These are phyloP conservation scores for Eumaeus atala DNA, from an alignment of 1,140 invertebrate species.

Conservation along the genomic window DNA sequence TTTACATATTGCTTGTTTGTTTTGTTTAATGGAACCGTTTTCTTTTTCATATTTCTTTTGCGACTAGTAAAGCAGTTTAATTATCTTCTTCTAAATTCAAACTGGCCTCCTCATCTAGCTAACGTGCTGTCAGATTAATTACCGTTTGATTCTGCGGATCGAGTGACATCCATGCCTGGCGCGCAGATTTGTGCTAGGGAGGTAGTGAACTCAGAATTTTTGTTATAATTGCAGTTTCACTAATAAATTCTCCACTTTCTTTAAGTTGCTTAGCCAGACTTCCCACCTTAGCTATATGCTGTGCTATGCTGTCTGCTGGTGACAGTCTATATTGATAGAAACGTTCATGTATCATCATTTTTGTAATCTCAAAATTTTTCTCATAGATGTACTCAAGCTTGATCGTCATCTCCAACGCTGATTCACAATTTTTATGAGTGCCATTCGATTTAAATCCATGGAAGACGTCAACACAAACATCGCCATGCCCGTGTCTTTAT, in stretches of 20 bases:
- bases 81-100: constrained; percentile 19
- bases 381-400: constrained; percentile 46
- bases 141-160: constrained; percentile 8
- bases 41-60: constrained; percentile 6
- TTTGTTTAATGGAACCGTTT: too few species aligned
- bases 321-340: constrained; percentile 26
- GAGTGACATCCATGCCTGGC: constrained; percentile 10
- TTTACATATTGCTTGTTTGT: too few species aligned
- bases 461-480: constrained; percentile 29
- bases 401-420: constrained; percentile 26
- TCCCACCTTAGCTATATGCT: constrained; percentile 31
- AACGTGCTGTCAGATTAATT: constrained; percentile 23
- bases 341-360: constrained; percentile 40
- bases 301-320: constrained; percentile 30
- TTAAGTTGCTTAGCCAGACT: constrained; percentile 37
- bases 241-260: constrained; percentile 34
- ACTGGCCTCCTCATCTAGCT: constrained; percentile 33
- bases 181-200: constrained; percentile 34
- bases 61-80: constrained; percentile 29
- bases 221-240: constrained; percentile 30
- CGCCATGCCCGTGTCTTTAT: constrained; percentile 22
- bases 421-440: constrained; percentile 19
- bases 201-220: constrained; percentile 38
- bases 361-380: constrained; percentile 41
- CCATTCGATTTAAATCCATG: constrained; percentile 24